A percentile compares a stretch with the other conserved stretches of the same genome.
Conservation (phyloP, 53 echinoderm and acorn worm species). For the Arbacia lixula region DNA sequence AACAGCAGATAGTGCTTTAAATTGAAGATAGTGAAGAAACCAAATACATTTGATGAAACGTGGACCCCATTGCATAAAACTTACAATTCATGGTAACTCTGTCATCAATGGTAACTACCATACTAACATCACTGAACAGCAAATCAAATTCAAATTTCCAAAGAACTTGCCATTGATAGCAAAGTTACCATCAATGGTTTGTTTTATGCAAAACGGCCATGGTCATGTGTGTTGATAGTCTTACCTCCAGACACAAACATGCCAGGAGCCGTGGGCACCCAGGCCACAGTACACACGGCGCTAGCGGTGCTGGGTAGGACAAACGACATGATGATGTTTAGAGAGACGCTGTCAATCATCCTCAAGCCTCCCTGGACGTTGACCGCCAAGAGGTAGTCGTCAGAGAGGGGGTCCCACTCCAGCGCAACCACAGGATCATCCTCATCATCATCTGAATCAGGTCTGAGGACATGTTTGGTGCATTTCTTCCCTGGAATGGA, state of each 20-base stretch:
- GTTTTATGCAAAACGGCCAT: too few species aligned
- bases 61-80: too few species aligned
- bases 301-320: slow-evolving; percentile 78
- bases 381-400: slow-evolving; percentile 84
- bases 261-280: slow-evolving; percentile 97
- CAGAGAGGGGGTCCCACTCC: slow-evolving; percentile 96
- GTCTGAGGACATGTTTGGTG: slow-evolving; percentile 80
- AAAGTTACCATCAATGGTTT: too few species aligned
- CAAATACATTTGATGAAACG: too few species aligned
- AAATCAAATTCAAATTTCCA: too few species aligned
- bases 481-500: slow-evolving; percentile 45
- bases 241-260: slow-evolving; percentile 99
- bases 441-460: slow-evolving; percentile 72
- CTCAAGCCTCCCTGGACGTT: slow-evolving; percentile 77
- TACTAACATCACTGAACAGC: too few species aligned
- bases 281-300: slow-evolving; percentile 82
- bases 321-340: slow-evolving; percentile 80
- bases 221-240: too few species aligned
- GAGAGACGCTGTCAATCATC: slow-evolving; percentile 82
- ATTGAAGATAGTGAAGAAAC: too few species aligned
- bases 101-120: too few species aligned
- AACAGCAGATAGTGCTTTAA: too few species aligned
- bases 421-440: slow-evolving; percentile 93
- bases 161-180: too few species aligned
- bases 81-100: too few species aligned